Evolutionary conservation across 1,140 invertebrate species (phyloP).

Genomic region (Dreissena polymorpha): DNA sequence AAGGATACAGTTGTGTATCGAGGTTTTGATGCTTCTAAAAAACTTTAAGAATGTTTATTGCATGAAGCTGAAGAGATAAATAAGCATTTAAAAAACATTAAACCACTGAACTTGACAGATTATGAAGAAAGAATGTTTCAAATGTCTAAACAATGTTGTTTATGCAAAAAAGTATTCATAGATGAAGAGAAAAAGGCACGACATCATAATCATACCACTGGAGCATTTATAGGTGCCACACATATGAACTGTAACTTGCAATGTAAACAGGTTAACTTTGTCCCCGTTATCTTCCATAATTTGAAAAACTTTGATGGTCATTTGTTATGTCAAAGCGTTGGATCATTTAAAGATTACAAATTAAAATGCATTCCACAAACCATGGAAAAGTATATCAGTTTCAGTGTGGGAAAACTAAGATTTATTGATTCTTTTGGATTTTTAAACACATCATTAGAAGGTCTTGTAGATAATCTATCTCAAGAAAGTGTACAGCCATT

Average conservation of each 20-base stretch:
- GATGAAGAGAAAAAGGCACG: neutral
- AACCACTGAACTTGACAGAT: too few relatives aligned
- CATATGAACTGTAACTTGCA: constrained; percentile 38
- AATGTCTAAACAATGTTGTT: too few relatives aligned
- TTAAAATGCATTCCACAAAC: constrained; percentile 75
- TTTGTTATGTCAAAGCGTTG: constrained; percentile 71
- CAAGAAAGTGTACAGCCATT: constrained; percentile 31
- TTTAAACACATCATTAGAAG: constrained; percentile 31
- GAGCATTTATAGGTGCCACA: constrained; percentile 44
- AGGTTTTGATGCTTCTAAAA: too few relatives aligned
- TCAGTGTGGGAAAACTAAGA: constrained; percentile 39
- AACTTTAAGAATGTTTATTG: too few relatives aligned
- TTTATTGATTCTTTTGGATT: constrained; percentile 53
- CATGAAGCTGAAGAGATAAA: too few relatives aligned
- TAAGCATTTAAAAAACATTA: too few relatives aligned
- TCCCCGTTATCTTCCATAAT: constrained; percentile 79
- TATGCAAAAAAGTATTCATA: constrained; percentile 52
- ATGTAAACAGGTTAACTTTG: constrained; percentile 41
- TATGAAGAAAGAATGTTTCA: neutral
- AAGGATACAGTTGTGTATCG: too few relatives aligned
- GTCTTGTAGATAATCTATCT: constrained; percentile 42
- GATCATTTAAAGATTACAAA: constrained; percentile 57
- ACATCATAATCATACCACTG: constrained; percentile 52
- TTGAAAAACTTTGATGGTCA: constrained; percentile 76
- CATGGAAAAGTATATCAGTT: constrained; percentile 73